A percentile compares a stretch with the other conserved stretches of the same genome.
These are phyloP conservation scores for Hydrochoerus hydrochaeris DNA, from an alignment of 2,113 vertebrate species.

Conservation along the genomic window DNA sequence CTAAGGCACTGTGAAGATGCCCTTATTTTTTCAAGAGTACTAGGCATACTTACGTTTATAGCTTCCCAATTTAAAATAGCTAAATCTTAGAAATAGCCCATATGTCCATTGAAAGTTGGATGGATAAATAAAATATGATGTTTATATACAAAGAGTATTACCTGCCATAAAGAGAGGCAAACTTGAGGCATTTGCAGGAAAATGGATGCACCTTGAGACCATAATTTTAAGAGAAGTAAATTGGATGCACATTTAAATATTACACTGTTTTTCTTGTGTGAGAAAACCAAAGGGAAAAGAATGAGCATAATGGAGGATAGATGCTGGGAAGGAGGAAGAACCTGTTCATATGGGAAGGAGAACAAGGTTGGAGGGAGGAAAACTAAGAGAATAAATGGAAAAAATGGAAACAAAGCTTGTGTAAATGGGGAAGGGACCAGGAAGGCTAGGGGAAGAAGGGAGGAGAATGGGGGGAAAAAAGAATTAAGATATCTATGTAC, in stretches of 20 bases:
- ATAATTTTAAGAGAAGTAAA: neutral
- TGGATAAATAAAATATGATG: neutral
- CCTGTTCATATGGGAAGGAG: neutral
- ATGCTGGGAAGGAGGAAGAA: neutral
- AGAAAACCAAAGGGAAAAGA: neutral
- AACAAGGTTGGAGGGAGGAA: neutral
- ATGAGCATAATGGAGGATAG: neutral
- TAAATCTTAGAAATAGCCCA: neutral
- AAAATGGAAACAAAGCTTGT: neutral
- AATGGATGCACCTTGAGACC: neutral
- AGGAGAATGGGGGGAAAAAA: neutral
- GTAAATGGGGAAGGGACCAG: neutral
- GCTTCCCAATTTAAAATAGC: neutral
- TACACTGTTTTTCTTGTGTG: neutral
- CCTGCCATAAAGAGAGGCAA: neutral
- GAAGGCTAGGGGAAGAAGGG: too few relatives aligned
- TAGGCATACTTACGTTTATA: neutral
- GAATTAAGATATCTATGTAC: neutral
- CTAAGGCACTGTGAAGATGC: neutral
- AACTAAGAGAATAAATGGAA: neutral
- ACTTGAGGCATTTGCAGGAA: neutral
- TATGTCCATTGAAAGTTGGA: neutral
- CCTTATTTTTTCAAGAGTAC: neutral
- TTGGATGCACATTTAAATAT: neutral
- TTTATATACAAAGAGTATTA: neutral